A percentile compares a stretch with the other conserved stretches of the same genome.
Conservation (phyloP, 2,113 vertebrate species). For the Ramphastos sulfuratus region DNA sequence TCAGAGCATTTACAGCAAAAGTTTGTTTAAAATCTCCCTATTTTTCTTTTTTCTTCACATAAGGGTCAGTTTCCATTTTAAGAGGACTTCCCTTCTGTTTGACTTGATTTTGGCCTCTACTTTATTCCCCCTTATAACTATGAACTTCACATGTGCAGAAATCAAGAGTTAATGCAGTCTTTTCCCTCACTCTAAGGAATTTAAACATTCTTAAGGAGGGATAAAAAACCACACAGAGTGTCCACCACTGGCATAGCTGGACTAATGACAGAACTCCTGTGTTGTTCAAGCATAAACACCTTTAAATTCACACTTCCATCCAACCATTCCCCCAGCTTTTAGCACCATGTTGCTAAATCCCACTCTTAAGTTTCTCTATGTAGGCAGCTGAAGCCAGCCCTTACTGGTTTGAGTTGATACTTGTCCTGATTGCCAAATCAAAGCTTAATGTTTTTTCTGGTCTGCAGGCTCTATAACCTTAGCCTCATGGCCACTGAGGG, state of each 20-base stretch:
- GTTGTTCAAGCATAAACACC: neutral
- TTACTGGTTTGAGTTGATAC: neutral
- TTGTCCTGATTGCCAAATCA: neutral
- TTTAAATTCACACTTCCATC: neutral
- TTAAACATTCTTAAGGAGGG: neutral
- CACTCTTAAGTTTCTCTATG: fast-evolving
- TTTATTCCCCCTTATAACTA: neutral
- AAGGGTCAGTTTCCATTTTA: neutral
- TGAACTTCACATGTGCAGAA: neutral
- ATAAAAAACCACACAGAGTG: neutral
- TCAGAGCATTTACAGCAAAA: neutral
- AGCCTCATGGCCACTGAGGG: neutral
- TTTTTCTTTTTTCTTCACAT: neutral
- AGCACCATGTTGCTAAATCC: neutral
- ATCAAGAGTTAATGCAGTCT: neutral
- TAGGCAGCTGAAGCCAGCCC: neutral
- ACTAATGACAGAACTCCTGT: neutral
- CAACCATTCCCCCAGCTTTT: neutral
- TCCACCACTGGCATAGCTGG: neutral
- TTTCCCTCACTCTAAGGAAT: neutral
- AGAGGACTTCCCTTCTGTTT: neutral
- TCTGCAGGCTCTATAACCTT: neutral
- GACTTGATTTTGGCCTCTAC: neutral
- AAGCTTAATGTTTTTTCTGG: neutral
- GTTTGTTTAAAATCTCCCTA: neutral